Percentiles rank a stretch among this genome's conserved stretches.
Evolutionary conservation across 1,140 invertebrate genomes (phyloP).

Genomic region (Pemphigus obesinymphae): DNA sequence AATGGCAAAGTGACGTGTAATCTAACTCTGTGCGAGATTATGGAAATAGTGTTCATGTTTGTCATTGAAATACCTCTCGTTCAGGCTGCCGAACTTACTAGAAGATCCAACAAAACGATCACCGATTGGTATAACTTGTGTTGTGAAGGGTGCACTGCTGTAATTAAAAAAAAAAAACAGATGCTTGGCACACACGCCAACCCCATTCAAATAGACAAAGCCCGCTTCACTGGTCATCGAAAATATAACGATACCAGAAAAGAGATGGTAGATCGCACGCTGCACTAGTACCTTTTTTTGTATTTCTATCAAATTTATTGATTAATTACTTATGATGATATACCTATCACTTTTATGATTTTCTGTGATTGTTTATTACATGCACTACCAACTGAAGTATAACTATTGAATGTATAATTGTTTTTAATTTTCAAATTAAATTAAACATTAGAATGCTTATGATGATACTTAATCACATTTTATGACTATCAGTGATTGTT

Average conservation of each 20-base stretch:
- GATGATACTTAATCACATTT: neutral
- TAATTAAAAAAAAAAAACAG: no score
- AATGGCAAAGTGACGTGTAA: neutral
- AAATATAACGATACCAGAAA: no score
- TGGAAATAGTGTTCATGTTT: neutral
- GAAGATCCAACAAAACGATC: no score
- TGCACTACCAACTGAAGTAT: slow-evolving; percentile 15
- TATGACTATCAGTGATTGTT: neutral
- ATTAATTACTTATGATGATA: neutral
- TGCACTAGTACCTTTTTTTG: no score
- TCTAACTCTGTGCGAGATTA: neutral
- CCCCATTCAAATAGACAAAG: no score
- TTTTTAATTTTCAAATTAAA: neutral
- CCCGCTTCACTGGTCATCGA: no score
- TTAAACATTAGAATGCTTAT: neutral
- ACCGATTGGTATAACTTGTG: no score
- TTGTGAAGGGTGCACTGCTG: no score
- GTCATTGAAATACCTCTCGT: no score
- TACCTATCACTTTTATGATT: neutral
- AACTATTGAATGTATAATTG: neutral
- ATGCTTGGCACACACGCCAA: no score
- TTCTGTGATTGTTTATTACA: neutral
- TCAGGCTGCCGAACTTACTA: no score
- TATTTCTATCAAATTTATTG: neutral
- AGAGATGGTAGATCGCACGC: no score